These are phyloP conservation scores for Microctenopoma stevenorrisi DNA, from an alignment of 2,797 vertebrate genomes.

Conservation along the genomic window DNA sequence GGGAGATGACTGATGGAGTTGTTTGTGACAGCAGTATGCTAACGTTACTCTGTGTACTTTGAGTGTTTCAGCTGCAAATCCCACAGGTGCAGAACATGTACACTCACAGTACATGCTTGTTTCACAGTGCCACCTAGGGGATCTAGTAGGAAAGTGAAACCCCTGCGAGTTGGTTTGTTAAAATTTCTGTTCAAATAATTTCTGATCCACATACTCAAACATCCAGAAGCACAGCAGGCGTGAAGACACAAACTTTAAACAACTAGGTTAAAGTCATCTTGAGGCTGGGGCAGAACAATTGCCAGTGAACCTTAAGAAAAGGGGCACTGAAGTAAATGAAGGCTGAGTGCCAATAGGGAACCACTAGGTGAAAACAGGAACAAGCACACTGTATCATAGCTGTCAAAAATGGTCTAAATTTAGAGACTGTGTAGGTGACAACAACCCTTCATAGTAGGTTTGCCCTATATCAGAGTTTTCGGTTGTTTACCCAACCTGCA, in stretches of 20 bases:
- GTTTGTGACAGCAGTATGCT: slow-evolving; percentile 50
- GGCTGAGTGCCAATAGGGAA: slow-evolving; percentile 17
- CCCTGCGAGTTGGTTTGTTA: not conserved
- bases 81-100: slow-evolving; percentile 11
- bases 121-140: slow-evolving; percentile 56
- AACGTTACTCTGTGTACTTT: slow-evolving; percentile 4
- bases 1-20: slow-evolving; percentile 18
- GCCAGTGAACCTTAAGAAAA: slow-evolving; percentile 33
- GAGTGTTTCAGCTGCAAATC: slow-evolving; percentile 8
- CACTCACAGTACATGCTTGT: not conserved
- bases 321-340: slow-evolving; percentile 28
- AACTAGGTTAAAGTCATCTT: slow-evolving; percentile 2
- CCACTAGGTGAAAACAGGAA: slow-evolving; percentile 7
- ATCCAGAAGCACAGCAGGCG: not conserved
- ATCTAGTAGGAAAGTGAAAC: not conserved
- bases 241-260: not conserved
- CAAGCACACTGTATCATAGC: slow-evolving; percentile 30
- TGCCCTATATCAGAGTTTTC: slow-evolving; percentile 42
- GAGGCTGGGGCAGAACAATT: not conserved
- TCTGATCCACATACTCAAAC: not conserved
- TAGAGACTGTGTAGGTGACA: slow-evolving; percentile 28
- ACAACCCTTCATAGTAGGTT: slow-evolving; percentile 40
- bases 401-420: slow-evolving; percentile 45
- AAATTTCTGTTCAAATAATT: not conserved
- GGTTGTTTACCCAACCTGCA: slow-evolving; percentile 35